Evolutionary conservation across 2,888 invertebrate genomes (phyloP).

Genomic region (Lamellibrachia satsuma): DNA sequence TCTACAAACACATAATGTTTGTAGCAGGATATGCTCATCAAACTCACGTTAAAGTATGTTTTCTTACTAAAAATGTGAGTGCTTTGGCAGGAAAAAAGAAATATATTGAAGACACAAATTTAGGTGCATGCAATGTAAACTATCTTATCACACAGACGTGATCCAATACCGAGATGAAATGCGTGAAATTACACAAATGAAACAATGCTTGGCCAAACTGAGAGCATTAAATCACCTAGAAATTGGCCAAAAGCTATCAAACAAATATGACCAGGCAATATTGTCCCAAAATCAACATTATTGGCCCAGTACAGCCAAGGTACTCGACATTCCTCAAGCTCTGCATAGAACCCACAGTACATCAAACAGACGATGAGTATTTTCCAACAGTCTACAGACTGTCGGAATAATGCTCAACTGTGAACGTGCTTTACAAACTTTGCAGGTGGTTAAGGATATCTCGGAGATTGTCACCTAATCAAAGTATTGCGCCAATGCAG

Average conservation of each 20-base stretch:
- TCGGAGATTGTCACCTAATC: conserved; percentile 12
- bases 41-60: conserved; percentile 3
- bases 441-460: neutral
- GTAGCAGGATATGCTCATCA: neutral
- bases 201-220: neutral
- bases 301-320: neutral
- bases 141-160: neutral
- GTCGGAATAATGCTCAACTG: neutral
- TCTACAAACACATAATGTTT: neutral
- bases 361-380: neutral
- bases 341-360: conserved; percentile 10
- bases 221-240: neutral
- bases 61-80: neutral
- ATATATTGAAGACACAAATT: neutral
- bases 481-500: neutral
- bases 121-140: conserved; percentile 3
- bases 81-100: neutral
- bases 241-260: conserved; percentile 7
- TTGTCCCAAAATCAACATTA: neutral
- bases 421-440: neutral
- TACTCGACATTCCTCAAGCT: neutral
- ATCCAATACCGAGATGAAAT: neutral
- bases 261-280: neutral
- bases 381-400: neutral
- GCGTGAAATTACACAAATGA: conserved; percentile 4